Percentiles rank a stretch among this genome's conserved stretches.
Evolutionary conservation across 2,113 vertebrate species (phyloP).

Genomic region (Gymnorhina tibicen): DNA sequence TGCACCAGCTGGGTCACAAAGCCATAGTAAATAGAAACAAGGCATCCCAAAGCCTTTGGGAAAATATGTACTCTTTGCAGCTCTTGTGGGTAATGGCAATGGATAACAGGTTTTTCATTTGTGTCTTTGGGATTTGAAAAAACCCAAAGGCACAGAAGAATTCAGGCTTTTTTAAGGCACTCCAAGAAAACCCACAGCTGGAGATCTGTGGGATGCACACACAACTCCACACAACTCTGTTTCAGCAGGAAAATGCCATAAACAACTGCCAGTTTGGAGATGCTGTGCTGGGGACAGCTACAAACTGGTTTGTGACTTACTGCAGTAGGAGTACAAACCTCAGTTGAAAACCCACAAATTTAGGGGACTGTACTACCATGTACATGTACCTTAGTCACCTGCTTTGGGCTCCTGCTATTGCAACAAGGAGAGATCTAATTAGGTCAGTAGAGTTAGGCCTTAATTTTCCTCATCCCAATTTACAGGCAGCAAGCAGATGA

Average conservation of each 20-base stretch:
- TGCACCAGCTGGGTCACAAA: neutral
- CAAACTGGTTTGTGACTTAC: neutral
- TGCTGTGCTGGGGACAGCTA: neutral
- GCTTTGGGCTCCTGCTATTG: neutral
- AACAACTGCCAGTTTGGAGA: neutral
- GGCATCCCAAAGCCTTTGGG: neutral
- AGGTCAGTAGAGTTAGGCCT: neutral
- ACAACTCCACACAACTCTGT: neutral
- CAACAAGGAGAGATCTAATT: neutral
- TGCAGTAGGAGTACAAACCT: neutral
- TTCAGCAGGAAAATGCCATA: neutral
- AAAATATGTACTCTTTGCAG: neutral
- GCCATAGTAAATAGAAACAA: neutral
- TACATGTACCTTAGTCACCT: neutral
- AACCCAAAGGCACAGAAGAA: neutral
- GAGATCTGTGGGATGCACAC: neutral
- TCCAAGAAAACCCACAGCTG: neutral
- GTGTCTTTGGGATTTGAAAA: neutral
- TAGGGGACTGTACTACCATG: neutral
- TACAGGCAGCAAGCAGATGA: neutral
- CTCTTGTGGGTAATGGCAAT: neutral
- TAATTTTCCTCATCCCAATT: neutral
- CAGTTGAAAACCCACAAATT: neutral
- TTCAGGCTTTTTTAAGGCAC: neutral
- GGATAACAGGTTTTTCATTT: neutral